phyloP scores from a whole-genome alignment of 2,797 vertebrate species.

The Salmo trutta region DNA sequence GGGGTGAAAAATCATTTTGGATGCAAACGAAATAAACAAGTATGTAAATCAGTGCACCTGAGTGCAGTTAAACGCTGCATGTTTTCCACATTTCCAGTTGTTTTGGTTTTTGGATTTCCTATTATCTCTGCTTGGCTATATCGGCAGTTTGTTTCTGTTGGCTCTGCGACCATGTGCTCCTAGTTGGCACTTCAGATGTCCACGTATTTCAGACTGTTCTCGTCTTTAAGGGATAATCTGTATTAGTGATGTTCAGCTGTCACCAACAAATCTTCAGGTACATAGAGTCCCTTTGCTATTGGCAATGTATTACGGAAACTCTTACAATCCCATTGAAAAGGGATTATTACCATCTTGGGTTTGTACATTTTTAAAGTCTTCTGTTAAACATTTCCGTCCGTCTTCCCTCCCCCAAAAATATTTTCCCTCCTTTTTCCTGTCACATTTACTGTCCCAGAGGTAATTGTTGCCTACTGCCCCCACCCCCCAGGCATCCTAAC shows the following conservation, averaged over 20 bases:
- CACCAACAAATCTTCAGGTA: background rate
- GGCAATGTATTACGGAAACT: background rate
- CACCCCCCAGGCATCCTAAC: constrained; percentile 33
- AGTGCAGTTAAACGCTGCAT: constrained; percentile 64
- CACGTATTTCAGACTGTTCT: constrained; percentile 1
- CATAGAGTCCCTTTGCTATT: background rate
- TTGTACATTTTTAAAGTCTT: background rate
- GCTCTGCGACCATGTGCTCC: constrained; percentile 25
- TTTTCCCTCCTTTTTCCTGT: constrained; percentile 33
- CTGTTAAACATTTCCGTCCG: background rate
- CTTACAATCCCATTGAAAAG: background rate
- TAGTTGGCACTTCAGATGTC: constrained; percentile 14
- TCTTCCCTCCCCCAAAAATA: constrained; percentile 12
- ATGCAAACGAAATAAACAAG: constrained; percentile 60
- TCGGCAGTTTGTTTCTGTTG: constrained; percentile 47
- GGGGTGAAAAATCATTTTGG: constrained; percentile 56
- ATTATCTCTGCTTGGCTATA: constrained; percentile 34
- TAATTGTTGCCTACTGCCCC: constrained; percentile 50
- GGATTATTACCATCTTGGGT: background rate
- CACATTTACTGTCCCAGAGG: constrained; percentile 55
- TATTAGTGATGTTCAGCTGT: background rate
- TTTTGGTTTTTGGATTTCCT: constrained; percentile 50
- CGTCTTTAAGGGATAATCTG: background rate
- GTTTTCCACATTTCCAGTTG: constrained; percentile 65
- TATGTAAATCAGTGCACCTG: constrained; percentile 75